Percentiles rank a stretch among this genome's conserved stretches.
phyloP scores from a whole-genome alignment of 2,113 vertebrate genomes.

The Kryptolebias marmoratus region DNA sequence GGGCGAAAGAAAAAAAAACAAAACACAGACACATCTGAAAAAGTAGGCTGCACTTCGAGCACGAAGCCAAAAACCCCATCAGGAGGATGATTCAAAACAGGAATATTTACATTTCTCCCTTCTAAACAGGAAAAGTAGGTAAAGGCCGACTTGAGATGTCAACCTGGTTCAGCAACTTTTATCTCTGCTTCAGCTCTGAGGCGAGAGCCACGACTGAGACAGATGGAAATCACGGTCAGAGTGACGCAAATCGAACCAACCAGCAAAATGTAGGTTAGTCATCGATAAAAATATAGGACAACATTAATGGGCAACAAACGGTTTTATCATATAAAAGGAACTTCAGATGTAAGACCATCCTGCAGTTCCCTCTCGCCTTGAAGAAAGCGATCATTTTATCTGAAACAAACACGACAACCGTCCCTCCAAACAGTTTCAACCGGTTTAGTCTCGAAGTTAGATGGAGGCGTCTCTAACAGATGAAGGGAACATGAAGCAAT shows the following conservation, averaged over 20 bases:
- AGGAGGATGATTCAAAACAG: conserved; percentile 9
- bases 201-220: neutral
- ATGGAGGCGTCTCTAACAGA: too few species aligned
- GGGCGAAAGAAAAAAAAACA: conserved; percentile 1
- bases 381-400: too few species aligned
- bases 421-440: too few species aligned
- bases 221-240: neutral
- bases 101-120: conserved; percentile 11
- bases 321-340: too few species aligned
- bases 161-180: conserved; percentile 16
- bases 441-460: too few species aligned
- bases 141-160: neutral
- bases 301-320: too few species aligned
- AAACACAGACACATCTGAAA: conserved; percentile 3
- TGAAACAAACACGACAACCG: too few species aligned
- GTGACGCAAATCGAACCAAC: neutral
- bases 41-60: conserved; percentile 14
- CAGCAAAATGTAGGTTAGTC: too few species aligned
- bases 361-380: too few species aligned
- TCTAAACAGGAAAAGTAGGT: conserved; percentile 7
- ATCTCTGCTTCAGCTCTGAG: neutral
- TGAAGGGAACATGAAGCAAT: too few species aligned
- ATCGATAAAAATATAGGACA: too few species aligned
- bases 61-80: neutral
- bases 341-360: too few species aligned